Conservation (phyloP, 2,888 invertebrate species). For the Xanthostigma xanthostigma region DNA sequence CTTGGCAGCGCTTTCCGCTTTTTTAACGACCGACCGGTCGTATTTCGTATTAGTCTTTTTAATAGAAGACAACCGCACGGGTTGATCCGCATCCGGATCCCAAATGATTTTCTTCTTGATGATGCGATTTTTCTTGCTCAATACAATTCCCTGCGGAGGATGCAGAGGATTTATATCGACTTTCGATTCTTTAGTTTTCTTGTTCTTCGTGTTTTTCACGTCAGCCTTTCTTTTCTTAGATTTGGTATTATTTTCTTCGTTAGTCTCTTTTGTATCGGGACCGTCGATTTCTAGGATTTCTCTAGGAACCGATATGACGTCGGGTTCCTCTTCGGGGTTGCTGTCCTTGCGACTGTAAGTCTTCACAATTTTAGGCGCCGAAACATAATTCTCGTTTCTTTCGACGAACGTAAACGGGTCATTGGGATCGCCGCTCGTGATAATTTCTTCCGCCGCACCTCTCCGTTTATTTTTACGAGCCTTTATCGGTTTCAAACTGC, state of each 20-base stretch:
- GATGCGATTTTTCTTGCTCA: slow-evolving; percentile 34
- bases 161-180: not conserved
- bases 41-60: not conserved
- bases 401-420: slow-evolving; percentile 5
- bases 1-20: slow-evolving; percentile 5
- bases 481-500: too few species aligned
- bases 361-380: not conserved
- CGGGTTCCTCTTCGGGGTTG: not conserved
- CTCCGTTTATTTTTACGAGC: too few species aligned
- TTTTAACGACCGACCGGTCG: not conserved
- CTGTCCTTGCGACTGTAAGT: slow-evolving; percentile 4
- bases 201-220: not conserved
- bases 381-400: not conserved
- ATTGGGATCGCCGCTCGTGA: not conserved
- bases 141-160: not conserved
- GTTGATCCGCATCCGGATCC: slow-evolving; percentile 46
- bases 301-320: slow-evolving; percentile 1
- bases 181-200: not conserved
- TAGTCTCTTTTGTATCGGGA: not conserved
- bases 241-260: not conserved
- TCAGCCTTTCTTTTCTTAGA: not conserved
- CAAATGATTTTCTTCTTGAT: slow-evolving; percentile 61
- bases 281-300: slow-evolving; percentile 2
- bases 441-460: too few species aligned
- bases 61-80: slow-evolving; percentile 15